These are phyloP conservation scores for Heterochromis multidens DNA, from an alignment of 2,113 vertebrate species.

Conservation along the genomic window DNA sequence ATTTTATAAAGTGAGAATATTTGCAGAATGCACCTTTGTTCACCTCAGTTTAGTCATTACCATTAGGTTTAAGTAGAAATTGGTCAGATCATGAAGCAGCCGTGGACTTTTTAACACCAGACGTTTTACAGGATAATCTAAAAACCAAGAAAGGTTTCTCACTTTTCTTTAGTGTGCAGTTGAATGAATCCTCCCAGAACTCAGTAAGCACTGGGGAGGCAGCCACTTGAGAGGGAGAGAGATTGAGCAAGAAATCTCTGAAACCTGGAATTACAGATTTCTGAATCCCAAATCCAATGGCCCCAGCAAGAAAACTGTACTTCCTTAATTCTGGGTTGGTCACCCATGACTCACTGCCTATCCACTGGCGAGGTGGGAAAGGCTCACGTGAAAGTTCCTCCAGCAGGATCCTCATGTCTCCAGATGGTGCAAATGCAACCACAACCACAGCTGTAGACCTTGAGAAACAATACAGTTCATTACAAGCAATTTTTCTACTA, in stretches of 20 bases:
- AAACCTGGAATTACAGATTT: not conserved
- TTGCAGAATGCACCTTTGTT: not conserved
- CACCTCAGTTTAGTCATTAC: not conserved
- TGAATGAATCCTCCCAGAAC: not conserved
- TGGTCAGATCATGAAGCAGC: not conserved
- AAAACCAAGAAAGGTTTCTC: not conserved
- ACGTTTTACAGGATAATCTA: not conserved
- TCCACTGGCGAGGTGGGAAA: not conserved
- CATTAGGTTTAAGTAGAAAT: not conserved
- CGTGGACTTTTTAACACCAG: not conserved
- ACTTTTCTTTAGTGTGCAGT: not conserved
- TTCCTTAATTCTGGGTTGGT: conserved; percentile 1
- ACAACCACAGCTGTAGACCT: conserved; percentile 69
- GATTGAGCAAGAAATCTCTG: not conserved
- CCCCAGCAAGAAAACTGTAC: conserved; percentile 44
- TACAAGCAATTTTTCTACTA: not conserved
- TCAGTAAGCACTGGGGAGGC: not conserved
- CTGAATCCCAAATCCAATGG: conserved; percentile 63
- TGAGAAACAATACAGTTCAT: not conserved
- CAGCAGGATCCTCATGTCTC: conserved; percentile 60
- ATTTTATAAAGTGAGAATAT: not conserved
- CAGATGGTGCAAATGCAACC: conserved; percentile 57
- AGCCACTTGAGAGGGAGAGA: not conserved
- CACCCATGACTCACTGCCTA: not conserved
- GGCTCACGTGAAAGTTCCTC: conserved; percentile 36